Base-by-base conservation (phyloP, 2,113 vertebrate species). In the Aptenodytes forsteri region DNA sequence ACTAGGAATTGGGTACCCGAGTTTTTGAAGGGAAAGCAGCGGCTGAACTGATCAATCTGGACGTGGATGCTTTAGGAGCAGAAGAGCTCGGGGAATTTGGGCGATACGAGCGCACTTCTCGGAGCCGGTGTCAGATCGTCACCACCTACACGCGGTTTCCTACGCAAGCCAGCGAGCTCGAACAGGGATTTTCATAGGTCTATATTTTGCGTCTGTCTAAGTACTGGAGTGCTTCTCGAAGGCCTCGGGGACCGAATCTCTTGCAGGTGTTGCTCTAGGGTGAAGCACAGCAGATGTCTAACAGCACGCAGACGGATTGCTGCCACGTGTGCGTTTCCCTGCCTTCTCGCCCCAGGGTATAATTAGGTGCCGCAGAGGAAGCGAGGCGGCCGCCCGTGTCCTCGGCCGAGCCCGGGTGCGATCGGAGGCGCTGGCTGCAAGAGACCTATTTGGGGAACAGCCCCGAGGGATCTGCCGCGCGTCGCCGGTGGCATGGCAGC, bases 91-190 rank as follows among this genome's bases (percentile, higher is more conserved):
- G 54, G 70, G 30, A n/a, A 46, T 69, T 42, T 21, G 16, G 50
- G 55, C 0, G 1, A 34, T 59, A 15, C 0, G 7, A 83, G 34
- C 2, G 3, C 3, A 1, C 29, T 27, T 61, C 67, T 87, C 6
- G 2, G 16, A 58, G 59, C 34, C 0, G 0, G 16, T 38, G 16
- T 80, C n/a, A 29, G 29, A 40, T 83, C 10, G 3, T 87, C 50
- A 30, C 25, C 50, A 13, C 59, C 54, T 81, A 49, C 75, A 3
- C 3, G 4, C 0, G 0, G 18, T 13, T 47, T 62, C 38, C 44
- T 36, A 27, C 0, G 0, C 76, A 29, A 73, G 36, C 46, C 19
- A 32, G 47, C 0, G 0, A 80, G 62, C 62, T 72, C 25, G 13
- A 90, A 2, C 4, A 3, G 29, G 67, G 38, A 9, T 54, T 80